A percentile compares a stretch with the other conserved stretches of the same genome.
Evolutionary conservation across 2,888 invertebrate genomes (phyloP).

Genomic region (Tachina fera): DNA sequence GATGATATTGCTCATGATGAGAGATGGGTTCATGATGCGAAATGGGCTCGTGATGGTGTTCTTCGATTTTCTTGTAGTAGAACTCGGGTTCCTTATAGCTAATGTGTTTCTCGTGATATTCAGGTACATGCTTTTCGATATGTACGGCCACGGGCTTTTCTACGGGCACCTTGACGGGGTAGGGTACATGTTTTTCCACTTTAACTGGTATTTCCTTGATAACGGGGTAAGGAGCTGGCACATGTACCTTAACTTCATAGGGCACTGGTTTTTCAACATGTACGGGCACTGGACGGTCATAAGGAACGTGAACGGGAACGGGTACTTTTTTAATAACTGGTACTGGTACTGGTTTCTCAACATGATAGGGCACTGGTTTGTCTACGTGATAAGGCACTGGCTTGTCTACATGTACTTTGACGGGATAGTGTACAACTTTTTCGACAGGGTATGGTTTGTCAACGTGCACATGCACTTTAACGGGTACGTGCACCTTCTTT

Average conservation of each 20-base stretch:
- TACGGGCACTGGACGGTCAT: conserved; percentile 86
- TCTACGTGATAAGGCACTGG: conserved; percentile 87
- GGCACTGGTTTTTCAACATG: conserved; percentile 90
- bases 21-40: conserved; percentile 71
- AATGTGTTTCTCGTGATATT: conserved; percentile 85
- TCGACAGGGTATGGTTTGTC: conserved; percentile 90
- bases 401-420: conserved; percentile 87
- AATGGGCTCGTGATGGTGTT: conserved; percentile 76
- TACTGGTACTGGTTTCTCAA: conserved; percentile 86
- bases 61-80: conserved; percentile 84
- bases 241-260: conserved; percentile 88
- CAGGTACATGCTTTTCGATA: conserved; percentile 89
- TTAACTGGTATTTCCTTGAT: conserved; percentile 87
- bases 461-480: conserved; percentile 89
- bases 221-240: conserved; percentile 88
- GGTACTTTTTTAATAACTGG: conserved; percentile 86
- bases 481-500: conserved; percentile 86
- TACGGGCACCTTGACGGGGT: conserved; percentile 88
- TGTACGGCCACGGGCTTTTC: conserved; percentile 89
- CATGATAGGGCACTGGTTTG: conserved; percentile 87
- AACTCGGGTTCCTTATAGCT: conserved; percentile 89
- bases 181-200: conserved; percentile 88
- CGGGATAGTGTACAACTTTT: conserved; percentile 89
- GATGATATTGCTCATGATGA: conserved; percentile 69
- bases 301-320: conserved; percentile 87